Base-by-base conservation (phyloP, 2,113 vertebrate genomes). In the Vulpes vulpes region DNA sequence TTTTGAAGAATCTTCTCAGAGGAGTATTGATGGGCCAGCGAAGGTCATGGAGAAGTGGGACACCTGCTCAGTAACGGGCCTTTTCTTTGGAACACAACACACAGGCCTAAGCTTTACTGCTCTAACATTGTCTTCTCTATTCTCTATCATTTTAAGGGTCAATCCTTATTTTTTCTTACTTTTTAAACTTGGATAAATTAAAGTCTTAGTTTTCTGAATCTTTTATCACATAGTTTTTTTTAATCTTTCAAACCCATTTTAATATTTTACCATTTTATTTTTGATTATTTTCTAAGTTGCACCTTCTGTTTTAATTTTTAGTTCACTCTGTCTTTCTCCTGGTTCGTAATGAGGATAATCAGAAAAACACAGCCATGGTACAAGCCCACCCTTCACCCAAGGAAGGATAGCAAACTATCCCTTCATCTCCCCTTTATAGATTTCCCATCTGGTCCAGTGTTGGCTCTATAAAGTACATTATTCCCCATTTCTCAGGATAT, bases 301-400 rank as follows among this genome's bases (percentile, higher is more conserved):
- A 67, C 32, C 65, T 64, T 27, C 12, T 11, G 27, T 22, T 86
- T 95, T 67, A 60, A 80, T 76, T 86, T 93, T 96, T 55, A 76
- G 23, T 35, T 92, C 10, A 35, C 60, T 5, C 76, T 96, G 27
- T 14, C 11, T 69, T 57, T 49, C 53, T 55, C 11, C 64, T 11
- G 7, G 11, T 22, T 19, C 0, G 11, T 43, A 55, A 49, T 25
- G 38, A 90, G 1, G 14, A 69, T 60, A 60, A 57, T n/a, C 14
- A 49, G 51, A 65, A 78, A 59, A 59, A 92, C 64, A 27, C 3
- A 69, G 2, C n/a, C 35, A 19, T 65, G 20, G 2, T 57, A 71
- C 16, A 64, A 83, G 17, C 20, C 23, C 17, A 76, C 25, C 1
- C 22, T 10, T 64, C n/a, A 83, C 8, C 17, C 32, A 78, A 11